These are phyloP conservation scores for Larimichthys polyactis DNA, from an alignment of 2,113 vertebrate species.

Conservation along the genomic window DNA sequence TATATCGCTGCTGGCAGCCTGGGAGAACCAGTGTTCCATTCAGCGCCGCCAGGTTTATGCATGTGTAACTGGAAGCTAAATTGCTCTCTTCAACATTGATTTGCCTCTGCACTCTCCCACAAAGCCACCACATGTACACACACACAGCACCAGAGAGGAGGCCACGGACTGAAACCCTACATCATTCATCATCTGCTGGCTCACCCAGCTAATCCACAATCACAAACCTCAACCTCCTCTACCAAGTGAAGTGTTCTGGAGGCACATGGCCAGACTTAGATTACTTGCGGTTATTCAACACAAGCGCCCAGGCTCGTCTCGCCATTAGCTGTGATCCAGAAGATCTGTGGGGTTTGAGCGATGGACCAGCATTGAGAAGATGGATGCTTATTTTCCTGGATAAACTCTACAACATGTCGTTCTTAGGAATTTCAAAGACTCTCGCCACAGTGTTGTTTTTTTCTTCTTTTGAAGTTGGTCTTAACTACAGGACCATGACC, in stretches of 20 bases:
- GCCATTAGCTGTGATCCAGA: slow-evolving; percentile 49
- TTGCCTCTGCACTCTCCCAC: slow-evolving; percentile 64
- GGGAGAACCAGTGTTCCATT: slow-evolving; percentile 65
- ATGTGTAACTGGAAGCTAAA: slow-evolving; percentile 73
- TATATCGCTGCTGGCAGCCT: slow-evolving; percentile 54
- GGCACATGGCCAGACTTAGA: slow-evolving; percentile 61
- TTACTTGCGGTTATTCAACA: slow-evolving; percentile 56
- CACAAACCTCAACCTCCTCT: slow-evolving; percentile 65
- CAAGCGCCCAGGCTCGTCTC: slow-evolving; percentile 44
- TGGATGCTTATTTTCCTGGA: slow-evolving; percentile 57
- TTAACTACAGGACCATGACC: slow-evolving; percentile 38
- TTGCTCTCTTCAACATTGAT: slow-evolving; percentile 69
- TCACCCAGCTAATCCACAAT: slow-evolving; percentile 67
- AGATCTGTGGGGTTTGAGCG: slow-evolving; percentile 43
- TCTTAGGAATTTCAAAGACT: slow-evolving; percentile 41
- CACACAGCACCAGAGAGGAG: slow-evolving; percentile 44
- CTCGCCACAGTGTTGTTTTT: slow-evolving; percentile 3
- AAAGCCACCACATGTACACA: slow-evolving; percentile 63
- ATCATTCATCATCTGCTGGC: slow-evolving; percentile 78
- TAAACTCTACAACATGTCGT: slow-evolving; percentile 41
- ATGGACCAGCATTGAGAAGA: slow-evolving; percentile 36
- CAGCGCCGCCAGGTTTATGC: slow-evolving; percentile 49
- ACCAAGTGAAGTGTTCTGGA: slow-evolving; percentile 64
- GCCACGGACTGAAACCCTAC: slow-evolving; percentile 58
- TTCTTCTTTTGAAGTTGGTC: slow-evolving; percentile 44